phyloP scores from a whole-genome alignment of 2,113 vertebrate species.

The Mellivora capensis region DNA sequence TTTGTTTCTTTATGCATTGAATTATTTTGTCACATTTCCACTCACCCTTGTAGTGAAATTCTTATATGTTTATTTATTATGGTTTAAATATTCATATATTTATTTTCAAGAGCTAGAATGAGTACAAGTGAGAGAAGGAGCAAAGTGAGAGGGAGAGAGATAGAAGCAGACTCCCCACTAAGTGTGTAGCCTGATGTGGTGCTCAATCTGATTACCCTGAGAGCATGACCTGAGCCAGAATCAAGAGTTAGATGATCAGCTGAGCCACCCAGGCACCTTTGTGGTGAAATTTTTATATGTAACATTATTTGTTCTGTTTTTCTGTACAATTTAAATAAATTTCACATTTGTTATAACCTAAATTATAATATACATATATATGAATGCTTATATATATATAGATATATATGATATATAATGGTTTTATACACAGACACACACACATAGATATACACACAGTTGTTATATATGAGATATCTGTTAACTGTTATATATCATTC shows the following conservation, averaged over 20 bases:
- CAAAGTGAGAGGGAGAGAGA: no score
- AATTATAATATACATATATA: neutral
- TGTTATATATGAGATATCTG: neutral
- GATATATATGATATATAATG: neutral
- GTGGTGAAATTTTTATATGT: neutral
- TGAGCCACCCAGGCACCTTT: no score
- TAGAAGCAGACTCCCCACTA: no score
- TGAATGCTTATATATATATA: neutral
- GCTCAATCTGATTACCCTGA: no score
- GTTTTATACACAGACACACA: neutral
- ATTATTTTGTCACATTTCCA: neutral
- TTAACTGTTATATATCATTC: neutral
- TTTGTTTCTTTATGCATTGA: neutral
- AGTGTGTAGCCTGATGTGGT: no score
- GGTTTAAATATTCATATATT: no score
- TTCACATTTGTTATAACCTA: neutral
- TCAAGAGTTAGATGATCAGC: no score
- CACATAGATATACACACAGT: neutral
- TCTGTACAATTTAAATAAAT: neutral
- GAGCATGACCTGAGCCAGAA: no score
- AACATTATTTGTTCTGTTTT: neutral
- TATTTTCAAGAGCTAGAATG: no score
- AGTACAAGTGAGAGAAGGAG: no score
- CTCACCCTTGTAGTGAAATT: neutral
- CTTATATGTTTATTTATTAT: no score